Base-by-base conservation (phyloP, 2,888 invertebrate genomes). In the Xestia c-nigrum region DNA sequence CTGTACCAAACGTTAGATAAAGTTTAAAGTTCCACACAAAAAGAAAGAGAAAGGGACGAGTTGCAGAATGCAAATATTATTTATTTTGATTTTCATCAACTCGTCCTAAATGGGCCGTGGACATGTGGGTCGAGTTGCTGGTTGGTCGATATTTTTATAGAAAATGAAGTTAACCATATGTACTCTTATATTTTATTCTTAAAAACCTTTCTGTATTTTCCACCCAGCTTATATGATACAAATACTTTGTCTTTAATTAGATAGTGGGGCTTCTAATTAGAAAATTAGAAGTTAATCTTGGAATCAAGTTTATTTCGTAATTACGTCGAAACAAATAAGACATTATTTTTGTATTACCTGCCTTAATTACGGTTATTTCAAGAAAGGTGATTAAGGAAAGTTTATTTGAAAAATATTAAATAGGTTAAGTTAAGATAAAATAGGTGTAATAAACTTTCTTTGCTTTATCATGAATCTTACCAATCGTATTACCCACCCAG, bases 261-360 rank as follows among this genome's bases (percentile, higher is more conserved):
- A 12, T 6, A 40, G 12, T 63, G 21, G 40, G 21, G 40, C 21
- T 43, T n/a, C 14, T 64, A 40, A 43, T 64, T n/a, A 43, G n/a
- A 14, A 64, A 14, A 31, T 64, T n/a, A 43, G n/a, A 14, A 64
- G n/a, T 16, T 16, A 59, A 31, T 31, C 7, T 31, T 59, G 10
- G 31, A 64, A 64, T 43, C 6, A n/a, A 64, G 40, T 64, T n/a
- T 64, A 43, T 64, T 64, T 64, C 63, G 14, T 43, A 64, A 64
- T n/a, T 40, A n/a, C 3, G 6, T 38, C 14, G 12, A 14, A 64
- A 40, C 10, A 0, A 10, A n/a, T 6, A 40, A 40, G 21, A 21
- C 21, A 5, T 63, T 40, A 63, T 63, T 63, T 63, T n/a, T 63
- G n/a, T 61, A 21, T 61, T 10, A 6, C 10, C 5, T n/a, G 21